Evolutionary conservation across 2,888 invertebrate genomes (phyloP).

Genomic region (Noctua janthina): DNA sequence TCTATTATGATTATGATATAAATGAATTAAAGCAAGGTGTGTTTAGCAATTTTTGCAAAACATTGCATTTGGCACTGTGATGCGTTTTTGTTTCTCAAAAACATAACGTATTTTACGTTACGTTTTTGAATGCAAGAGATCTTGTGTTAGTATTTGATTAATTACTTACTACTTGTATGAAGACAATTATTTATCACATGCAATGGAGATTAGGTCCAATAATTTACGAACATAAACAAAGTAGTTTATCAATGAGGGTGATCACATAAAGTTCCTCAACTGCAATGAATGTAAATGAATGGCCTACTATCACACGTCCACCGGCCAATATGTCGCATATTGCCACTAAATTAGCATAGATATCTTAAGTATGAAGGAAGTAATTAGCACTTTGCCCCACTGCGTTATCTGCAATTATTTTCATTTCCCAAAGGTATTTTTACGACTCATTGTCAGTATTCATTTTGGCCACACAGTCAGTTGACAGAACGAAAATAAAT

Average conservation of each 20-base stretch:
- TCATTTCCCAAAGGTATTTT: constrained; percentile 49
- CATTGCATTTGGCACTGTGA: neutral
- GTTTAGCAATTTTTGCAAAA: neutral
- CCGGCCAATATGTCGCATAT: constrained; percentile 52
- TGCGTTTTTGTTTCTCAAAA: neutral
- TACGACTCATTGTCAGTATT: constrained; percentile 7
- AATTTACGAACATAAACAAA: constrained; percentile 30
- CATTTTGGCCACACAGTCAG: neutral
- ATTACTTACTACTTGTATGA: neutral
- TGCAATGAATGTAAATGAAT: constrained; percentile 48
- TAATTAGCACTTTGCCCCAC: constrained; percentile 37
- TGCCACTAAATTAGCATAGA: constrained; percentile 41
- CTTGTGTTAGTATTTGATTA: neutral
- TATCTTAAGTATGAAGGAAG: constrained; percentile 43
- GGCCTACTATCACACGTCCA: constrained; percentile 32
- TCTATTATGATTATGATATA: neutral
- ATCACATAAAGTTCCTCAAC: constrained; percentile 41
- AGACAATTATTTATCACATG: constrained; percentile 5
- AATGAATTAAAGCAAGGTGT: neutral
- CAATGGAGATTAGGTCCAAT: constrained; percentile 15
- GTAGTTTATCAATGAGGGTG: constrained; percentile 33
- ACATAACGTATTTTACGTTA: neutral
- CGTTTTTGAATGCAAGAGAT: neutral
- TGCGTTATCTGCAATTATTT: constrained; percentile 25
- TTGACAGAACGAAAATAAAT: constrained; percentile 18